A percentile compares a stretch with the other conserved stretches of the same genome.
Evolutionary conservation across 2,888 invertebrate genomes (phyloP).

Genomic region (Chrysotoxum bicinctum): DNA sequence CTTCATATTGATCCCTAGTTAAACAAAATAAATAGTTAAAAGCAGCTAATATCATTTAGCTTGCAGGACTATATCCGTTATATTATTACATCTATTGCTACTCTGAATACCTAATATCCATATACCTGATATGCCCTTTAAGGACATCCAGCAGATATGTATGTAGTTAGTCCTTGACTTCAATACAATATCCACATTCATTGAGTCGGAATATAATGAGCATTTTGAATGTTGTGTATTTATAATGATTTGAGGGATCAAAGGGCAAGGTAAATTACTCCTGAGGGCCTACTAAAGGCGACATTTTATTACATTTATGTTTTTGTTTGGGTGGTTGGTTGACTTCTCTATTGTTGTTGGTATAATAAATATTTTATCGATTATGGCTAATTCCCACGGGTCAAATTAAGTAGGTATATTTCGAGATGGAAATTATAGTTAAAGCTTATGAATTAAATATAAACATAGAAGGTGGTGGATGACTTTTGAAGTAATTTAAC

Average conservation of each 20-base stretch:
- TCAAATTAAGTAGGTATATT: conserved; percentile 15
- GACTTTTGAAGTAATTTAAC: background rate
- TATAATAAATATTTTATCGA: conserved; percentile 27
- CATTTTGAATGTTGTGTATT: conserved; percentile 30
- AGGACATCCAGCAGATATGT: background rate
- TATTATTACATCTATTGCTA: conserved; percentile 16
- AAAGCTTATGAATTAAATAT: conserved; percentile 3
- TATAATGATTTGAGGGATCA: conserved; percentile 36
- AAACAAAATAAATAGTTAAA: no score
- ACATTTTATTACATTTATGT: conserved; percentile 49
- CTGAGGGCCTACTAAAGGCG: conserved; percentile 38
- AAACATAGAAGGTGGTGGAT: background rate
- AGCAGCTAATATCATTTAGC: conserved; percentile 43
- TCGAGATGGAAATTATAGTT: conserved; percentile 12
- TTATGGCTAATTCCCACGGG: conserved; percentile 29
- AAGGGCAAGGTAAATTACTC: conserved; percentile 56
- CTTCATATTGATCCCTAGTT: no score
- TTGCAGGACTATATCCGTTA: conserved; percentile 46
- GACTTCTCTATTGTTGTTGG: background rate
- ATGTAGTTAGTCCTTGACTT: conserved; percentile 33
- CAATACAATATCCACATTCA: background rate
- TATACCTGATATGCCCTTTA: background rate
- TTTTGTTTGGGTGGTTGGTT: background rate
- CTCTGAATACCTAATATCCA: conserved; percentile 8
- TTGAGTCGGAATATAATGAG: conserved; percentile 20